Evolutionary conservation across 2,888 invertebrate species (phyloP), one percentile per base, ranked within the genome.

Genomic region (Reticulitermes lucifugus): DNA sequence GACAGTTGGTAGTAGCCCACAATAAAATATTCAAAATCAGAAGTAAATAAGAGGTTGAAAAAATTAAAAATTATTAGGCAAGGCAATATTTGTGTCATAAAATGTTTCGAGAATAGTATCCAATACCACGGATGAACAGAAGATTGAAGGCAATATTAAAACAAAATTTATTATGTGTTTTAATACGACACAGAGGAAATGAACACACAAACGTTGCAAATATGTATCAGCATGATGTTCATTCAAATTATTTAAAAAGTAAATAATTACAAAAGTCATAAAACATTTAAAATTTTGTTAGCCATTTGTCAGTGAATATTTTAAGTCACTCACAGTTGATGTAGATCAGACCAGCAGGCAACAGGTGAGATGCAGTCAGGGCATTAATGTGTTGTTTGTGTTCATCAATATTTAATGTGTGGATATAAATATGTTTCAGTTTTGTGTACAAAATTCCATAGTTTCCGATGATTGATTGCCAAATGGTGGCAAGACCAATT

Each of bases 251-350:
- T 77, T 41, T 46, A 46, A 77, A 77, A 77, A 10, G 25, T 77
- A 12, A n/a, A 55, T 55, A 18, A 18, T 55, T 18, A 18, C 55
- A 55, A 55, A 18, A 55, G 55, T 55, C 5, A 25, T 25, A 65
- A 65, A 60, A 60, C 25, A 25, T 65, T n/a, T 65, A 65, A 55
- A 46, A 65, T 65, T 65, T n/a, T 65, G 65, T 65, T n/a, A 25
- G n/a, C 65, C 65, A 65, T 77, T 77, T 77, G 46, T 46, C 77
- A 77, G n/a, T 81, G 81, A 81, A 81, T 43, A 81, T 81, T 85
- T 79, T 77, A 85, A 85, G 79, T 86, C 83, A 86, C 86, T 86
- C 86, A 86, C 86, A 86, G 86, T 85, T 85, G 81, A 59, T 70
- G 81, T 10, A 81, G 81, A 25, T 43, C 18, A 81, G n/a, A 43